Evolutionary conservation across 2,888 invertebrate species (phyloP).

Genomic region (Parelbella ahira): DNA sequence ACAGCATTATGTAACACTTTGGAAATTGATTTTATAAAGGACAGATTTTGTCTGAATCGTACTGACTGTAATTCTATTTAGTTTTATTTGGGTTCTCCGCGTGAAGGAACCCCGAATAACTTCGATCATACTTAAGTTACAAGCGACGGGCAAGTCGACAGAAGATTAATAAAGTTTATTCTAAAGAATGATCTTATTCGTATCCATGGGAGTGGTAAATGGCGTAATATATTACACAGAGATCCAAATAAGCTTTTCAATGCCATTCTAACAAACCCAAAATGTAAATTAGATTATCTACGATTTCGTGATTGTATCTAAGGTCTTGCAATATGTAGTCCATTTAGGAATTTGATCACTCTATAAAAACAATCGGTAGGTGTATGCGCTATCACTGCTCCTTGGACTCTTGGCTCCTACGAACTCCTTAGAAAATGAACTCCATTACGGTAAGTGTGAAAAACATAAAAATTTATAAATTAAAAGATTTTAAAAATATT

Average conservation of each 20-base stretch:
- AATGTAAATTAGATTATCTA: constrained; percentile 69
- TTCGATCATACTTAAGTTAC: constrained; percentile 3
- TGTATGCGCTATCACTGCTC: constrained; percentile 53
- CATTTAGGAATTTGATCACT: constrained; percentile 60
- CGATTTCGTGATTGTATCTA: constrained; percentile 49
- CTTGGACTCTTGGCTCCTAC: constrained; percentile 38
- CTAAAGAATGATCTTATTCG: constrained; percentile 29
- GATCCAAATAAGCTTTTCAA: constrained; percentile 61
- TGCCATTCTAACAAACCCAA: constrained; percentile 53
- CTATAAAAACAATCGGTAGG: constrained; percentile 64
- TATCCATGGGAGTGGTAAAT: constrained; percentile 45
- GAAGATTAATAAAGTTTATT: constrained; percentile 17
- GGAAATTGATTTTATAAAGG: no score
- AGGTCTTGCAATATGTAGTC: constrained; percentile 65
- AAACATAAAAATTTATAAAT: no score
- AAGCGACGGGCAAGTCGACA: constrained; percentile 5
- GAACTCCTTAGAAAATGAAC: constrained; percentile 57
- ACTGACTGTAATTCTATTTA: no score
- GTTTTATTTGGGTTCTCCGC: no score
- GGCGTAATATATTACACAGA: constrained; percentile 53
- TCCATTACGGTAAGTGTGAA: constrained; percentile 58
- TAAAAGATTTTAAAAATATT: no score
- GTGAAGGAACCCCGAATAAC: constrained; percentile 12
- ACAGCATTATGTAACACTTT: no score
- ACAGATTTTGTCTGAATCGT: no score